Conservation (phyloP, 2,888 invertebrate species). For the Nephrotoma flavescens region DNA sequence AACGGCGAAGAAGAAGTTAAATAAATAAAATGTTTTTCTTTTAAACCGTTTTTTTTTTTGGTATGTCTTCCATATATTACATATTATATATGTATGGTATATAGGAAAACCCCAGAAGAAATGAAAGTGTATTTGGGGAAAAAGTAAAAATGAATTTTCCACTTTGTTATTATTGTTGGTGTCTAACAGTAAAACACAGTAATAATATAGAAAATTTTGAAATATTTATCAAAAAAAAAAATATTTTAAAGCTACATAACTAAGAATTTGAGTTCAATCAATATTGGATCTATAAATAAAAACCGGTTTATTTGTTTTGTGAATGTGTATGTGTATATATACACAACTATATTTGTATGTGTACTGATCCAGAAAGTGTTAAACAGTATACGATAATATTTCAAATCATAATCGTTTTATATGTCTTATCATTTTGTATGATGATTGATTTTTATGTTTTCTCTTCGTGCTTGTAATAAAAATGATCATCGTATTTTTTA, state of each 20-base stretch:
- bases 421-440: not conserved
- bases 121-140: not conserved
- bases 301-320: not conserved
- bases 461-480: not conserved
- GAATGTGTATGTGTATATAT: not conserved
- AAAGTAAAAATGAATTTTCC: not conserved
- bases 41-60: not conserved
- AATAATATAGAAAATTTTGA: not conserved
- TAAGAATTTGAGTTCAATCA: not conserved
- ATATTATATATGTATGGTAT: not conserved
- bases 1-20: not conserved
- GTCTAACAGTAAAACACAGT: not conserved
- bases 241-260: not conserved
- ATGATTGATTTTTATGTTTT: not conserved
- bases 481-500: not conserved
- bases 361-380: not conserved
- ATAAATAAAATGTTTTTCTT: not conserved
- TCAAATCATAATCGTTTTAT: not conserved
- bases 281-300: not conserved
- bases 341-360: not conserved
- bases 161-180: not conserved
- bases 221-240: not conserved
- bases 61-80: not conserved
- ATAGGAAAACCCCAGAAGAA: not conserved
- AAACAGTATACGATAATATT: not conserved